Percentiles rank a stretch among this genome's conserved stretches.
Evolutionary conservation across 1,140 invertebrate species (phyloP).

Genomic region (Sinella curviseta): DNA sequence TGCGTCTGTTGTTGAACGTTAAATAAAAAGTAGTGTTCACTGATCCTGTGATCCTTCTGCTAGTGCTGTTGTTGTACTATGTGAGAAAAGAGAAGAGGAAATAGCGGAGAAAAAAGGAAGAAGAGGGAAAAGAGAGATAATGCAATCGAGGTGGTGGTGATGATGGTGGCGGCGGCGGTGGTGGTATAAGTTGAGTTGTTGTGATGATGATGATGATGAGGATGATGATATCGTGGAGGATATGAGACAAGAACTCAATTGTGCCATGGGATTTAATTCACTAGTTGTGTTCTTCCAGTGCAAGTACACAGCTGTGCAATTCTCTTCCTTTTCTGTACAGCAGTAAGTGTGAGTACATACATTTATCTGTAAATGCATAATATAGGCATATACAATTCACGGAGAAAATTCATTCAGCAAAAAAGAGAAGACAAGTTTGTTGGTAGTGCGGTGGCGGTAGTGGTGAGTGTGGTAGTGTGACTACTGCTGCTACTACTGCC

Average conservation of each 20-base stretch:
- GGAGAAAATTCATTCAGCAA: too few species aligned
- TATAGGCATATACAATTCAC: neutral
- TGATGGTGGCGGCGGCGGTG: neutral
- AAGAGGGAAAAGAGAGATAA: neutral
- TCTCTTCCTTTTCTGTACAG: neutral
- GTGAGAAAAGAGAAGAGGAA: neutral
- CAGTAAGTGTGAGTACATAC: neutral
- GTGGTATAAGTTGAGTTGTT: neutral
- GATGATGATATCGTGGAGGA: neutral
- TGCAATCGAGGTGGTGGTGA: neutral
- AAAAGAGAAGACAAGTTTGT: too few species aligned
- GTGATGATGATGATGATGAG: neutral
- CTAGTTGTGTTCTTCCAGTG: neutral
- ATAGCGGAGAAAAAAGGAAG: neutral
- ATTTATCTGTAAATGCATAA: neutral
- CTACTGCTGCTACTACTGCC: too few species aligned
- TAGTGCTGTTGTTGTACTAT: neutral
- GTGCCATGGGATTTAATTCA: constrained; percentile 6
- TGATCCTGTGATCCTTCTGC: neutral
- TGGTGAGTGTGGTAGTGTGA: too few species aligned
- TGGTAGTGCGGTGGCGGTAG: too few species aligned
- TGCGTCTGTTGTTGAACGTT: neutral
- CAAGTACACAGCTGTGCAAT: neutral
- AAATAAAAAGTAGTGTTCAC: neutral
- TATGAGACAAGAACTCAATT: neutral